These are phyloP conservation scores for Pluvianellus socialis DNA, from an alignment of 2,113 vertebrate genomes.

Conservation along the genomic window DNA sequence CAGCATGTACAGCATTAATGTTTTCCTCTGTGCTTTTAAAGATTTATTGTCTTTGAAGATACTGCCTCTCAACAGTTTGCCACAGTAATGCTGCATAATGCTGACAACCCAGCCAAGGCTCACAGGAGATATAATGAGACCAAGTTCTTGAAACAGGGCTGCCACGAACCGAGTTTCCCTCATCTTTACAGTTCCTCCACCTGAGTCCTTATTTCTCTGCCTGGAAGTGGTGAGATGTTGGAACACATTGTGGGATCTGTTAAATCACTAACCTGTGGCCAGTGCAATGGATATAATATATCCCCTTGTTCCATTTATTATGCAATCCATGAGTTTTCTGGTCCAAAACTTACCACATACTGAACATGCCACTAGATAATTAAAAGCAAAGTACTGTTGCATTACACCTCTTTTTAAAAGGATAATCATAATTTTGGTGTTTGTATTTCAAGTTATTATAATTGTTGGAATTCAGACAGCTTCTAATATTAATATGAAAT, in stretches of 20 bases:
- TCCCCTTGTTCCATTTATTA: not conserved
- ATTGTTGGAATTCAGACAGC: not conserved
- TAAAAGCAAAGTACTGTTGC: not conserved
- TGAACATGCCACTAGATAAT: not conserved
- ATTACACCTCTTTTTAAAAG: not conserved
- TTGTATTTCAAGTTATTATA: not conserved
- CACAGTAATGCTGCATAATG: not conserved
- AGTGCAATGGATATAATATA: not conserved
- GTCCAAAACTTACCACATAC: not conserved
- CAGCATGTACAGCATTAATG: not conserved
- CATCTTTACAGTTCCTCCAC: not conserved
- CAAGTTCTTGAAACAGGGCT: not conserved
- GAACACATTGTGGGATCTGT: accelerated
- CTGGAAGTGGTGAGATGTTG: not conserved
- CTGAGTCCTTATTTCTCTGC: not conserved
- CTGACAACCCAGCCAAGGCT: not conserved
- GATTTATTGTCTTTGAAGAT: constrained; percentile 7
- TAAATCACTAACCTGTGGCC: not conserved
- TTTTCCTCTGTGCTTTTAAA: not conserved
- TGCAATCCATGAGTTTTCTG: not conserved
- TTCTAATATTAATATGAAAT: not conserved
- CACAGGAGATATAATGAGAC: not conserved
- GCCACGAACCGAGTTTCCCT: not conserved
- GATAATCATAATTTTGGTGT: not conserved
- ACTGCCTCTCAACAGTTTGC: not conserved